Base-by-base conservation (phyloP, 2,113 vertebrate species). In the Lepisosteus osseus region DNA sequence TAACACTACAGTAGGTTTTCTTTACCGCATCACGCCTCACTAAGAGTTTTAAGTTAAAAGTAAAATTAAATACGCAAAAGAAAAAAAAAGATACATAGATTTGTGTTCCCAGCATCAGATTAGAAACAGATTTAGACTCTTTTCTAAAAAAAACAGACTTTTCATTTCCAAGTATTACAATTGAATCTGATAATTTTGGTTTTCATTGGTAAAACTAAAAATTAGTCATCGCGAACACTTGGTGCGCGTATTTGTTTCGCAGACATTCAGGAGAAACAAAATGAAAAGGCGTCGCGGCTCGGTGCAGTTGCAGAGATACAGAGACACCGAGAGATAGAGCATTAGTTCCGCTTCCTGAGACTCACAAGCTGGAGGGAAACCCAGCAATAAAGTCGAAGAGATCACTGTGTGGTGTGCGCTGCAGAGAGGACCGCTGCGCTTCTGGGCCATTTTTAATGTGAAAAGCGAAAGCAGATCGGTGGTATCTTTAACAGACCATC, bases 261-360 rank as follows among this genome's bases (percentile, higher is more conserved):
- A 29, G 2, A 29, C 29, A 29, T 29, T 29, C 1, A 29, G 29
- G 29, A 54, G 65, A 67, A 67, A 40, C 47, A 6, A 2, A 55
- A 9, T 54, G 13, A 59, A 59, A 29, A 59, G 2, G 51, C 43
- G 15, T 44, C 29, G 3, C 29, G 40, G n/a, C 4, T 42, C 1
- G 56, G n/a, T 42, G 65, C 29, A 40, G 5, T 8, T 45, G 1
- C 13, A 17, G 68, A 66, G 14, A 67, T n/a, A 29, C 67, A 54
- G 42, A 17, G 45, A 14, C 61, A 51, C 73, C 40, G 17, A 59
- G 65, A 65, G 43, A 67, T 41, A 3, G 67, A 44, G 47, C 56
- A 54, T 68, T 54, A 68, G 68, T 76, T 79, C 74, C 74, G 74
- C 65, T 78, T 76, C 74, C 77, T 67, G 63, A 68, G 29, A 62